A percentile compares a stretch with the other conserved stretches of the same genome.
Conservation (phyloP, 2,113 vertebrate genomes). For the Nyctereutes procyonoides region DNA sequence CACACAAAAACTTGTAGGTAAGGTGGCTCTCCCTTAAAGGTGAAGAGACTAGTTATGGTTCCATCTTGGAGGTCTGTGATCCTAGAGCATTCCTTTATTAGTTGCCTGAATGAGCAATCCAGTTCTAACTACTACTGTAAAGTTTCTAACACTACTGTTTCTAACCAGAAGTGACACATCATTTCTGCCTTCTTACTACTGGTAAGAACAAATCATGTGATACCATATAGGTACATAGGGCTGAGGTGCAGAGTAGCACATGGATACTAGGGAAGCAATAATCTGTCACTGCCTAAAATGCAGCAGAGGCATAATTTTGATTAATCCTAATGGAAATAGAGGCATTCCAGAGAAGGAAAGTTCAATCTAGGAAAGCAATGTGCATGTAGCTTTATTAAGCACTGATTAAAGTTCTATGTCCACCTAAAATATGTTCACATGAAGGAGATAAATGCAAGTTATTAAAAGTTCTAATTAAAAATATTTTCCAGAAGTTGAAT, state of each 20-base stretch:
- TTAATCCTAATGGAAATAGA: neutral
- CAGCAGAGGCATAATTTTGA: neutral
- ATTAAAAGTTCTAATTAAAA: conserved; percentile 10
- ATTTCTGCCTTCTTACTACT: neutral
- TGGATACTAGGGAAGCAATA: neutral
- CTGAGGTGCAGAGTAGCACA: neutral
- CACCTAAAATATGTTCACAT: neutral
- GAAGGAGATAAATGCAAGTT: neutral
- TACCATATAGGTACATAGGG: too few species aligned
- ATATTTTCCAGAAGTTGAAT: neutral
- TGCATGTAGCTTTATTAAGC: neutral
- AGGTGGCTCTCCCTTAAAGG: neutral
- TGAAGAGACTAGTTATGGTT: neutral
- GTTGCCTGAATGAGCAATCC: neutral
- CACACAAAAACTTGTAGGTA: neutral
- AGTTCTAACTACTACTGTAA: neutral
- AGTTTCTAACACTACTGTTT: neutral
- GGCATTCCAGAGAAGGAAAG: conserved; percentile 6
- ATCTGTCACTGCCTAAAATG: neutral
- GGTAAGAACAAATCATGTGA: neutral
- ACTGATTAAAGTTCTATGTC: neutral
- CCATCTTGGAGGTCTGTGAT: neutral
- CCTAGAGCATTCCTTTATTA: neutral
- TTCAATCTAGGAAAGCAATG: neutral
- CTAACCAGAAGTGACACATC: neutral